Evolutionary conservation across 2,888 invertebrate species (phyloP).

Genomic region (Cabera pusaria): DNA sequence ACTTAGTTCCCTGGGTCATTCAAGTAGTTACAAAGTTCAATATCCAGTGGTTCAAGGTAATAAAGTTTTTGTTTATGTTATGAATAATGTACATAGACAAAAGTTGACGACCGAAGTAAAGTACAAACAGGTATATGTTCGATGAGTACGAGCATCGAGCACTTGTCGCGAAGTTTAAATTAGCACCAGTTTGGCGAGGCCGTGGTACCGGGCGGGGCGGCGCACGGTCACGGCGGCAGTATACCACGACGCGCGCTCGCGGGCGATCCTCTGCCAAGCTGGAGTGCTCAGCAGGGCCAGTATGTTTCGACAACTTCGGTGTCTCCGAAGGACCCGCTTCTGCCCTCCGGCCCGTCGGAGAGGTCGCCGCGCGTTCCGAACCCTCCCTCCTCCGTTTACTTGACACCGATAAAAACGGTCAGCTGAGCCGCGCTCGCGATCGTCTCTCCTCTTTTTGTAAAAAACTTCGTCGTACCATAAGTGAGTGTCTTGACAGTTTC

Average conservation of each 20-base stretch:
- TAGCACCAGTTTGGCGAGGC: conserved; percentile 57
- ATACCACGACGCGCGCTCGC: conserved; percentile 69
- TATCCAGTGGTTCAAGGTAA: too few species aligned
- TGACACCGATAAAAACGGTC: conserved; percentile 69
- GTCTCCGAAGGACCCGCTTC: conserved; percentile 63
- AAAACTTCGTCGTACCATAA: conserved; percentile 77
- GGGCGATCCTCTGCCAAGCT: conserved; percentile 73
- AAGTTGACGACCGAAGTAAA: conserved; percentile 25
- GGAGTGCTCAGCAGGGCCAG: conserved; percentile 77
- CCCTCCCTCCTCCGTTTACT: conserved; percentile 70
- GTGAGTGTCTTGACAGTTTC: conserved; percentile 59
- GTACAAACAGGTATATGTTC: conserved; percentile 30
- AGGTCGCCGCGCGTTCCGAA: conserved; percentile 67
- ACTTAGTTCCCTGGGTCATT: too few species aligned
- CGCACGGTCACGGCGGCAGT: conserved; percentile 61
- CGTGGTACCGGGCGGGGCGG: conserved; percentile 47
- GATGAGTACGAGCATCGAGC: too few species aligned
- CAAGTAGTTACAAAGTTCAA: too few species aligned
- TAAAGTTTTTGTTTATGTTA: too few species aligned
- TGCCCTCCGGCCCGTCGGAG: conserved; percentile 67
- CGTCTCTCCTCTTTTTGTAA: conserved; percentile 75
- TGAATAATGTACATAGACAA: conserved; percentile 20
- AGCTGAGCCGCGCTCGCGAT: conserved; percentile 73
- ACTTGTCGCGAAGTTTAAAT: conserved; percentile 57
- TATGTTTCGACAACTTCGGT: conserved; percentile 79